These are phyloP conservation scores for Leptinotarsa tumamoca DNA, from an alignment of 2,888 invertebrate genomes.

Conservation along the genomic window DNA sequence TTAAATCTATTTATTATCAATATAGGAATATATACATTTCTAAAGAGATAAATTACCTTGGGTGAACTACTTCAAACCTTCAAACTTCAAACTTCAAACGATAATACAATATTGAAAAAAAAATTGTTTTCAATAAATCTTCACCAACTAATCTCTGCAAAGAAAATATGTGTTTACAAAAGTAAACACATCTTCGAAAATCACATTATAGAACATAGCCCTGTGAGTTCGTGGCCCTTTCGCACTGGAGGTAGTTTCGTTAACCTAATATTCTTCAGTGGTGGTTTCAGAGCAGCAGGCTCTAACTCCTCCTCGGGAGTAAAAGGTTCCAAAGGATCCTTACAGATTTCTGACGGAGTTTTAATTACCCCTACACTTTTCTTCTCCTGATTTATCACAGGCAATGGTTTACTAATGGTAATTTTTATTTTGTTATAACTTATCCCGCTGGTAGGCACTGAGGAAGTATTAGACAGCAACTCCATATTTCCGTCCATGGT, in stretches of 20 bases:
- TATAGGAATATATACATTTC: background rate
- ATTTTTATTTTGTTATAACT: constrained; percentile 78
- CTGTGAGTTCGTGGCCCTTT: constrained; percentile 85
- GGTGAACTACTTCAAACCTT: background rate
- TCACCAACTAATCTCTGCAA: background rate
- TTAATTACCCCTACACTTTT: constrained; percentile 49
- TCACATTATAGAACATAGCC: constrained; percentile 89
- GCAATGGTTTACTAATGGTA: constrained; percentile 81
- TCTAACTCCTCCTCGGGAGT: constrained; percentile 71
- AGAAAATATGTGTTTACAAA: background rate
- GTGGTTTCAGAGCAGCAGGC: constrained; percentile 74
- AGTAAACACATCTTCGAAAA: constrained; percentile 42
- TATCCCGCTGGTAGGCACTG: constrained; percentile 51
- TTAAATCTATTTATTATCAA: background rate
- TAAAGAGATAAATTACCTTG: background rate
- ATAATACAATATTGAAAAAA: too few relatives aligned
- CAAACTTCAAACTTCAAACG: too few relatives aligned
- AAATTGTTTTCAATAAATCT: too few relatives aligned
- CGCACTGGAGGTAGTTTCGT: constrained; percentile 78
- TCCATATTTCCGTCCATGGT: constrained; percentile 86
- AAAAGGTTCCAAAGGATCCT: constrained; percentile 68
- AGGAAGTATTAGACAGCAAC: constrained; percentile 52
- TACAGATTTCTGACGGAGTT: constrained; percentile 48
- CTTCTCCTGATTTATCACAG: constrained; percentile 67
- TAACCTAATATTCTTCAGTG: constrained; percentile 75